phyloP scores from a whole-genome alignment of 2,113 vertebrate species.

The Corapipo altera region DNA sequence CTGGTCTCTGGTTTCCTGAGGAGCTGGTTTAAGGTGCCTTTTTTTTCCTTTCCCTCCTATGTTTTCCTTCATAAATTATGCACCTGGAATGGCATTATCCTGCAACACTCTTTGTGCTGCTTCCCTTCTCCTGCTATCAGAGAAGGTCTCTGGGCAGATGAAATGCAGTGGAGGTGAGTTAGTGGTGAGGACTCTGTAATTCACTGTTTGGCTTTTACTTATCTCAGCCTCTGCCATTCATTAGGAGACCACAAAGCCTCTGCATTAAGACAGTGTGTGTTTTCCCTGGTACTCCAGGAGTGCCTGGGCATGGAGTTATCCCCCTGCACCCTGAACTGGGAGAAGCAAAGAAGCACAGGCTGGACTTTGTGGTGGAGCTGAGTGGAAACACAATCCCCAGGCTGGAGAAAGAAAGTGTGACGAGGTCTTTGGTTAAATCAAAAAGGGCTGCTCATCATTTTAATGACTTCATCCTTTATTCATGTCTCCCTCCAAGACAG shows the following conservation, averaged over 20 bases:
- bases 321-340: background rate
- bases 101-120: background rate
- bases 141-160: background rate
- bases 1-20: background rate
- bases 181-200: background rate
- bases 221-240: background rate
- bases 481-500: background rate
- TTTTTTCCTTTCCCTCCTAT: background rate
- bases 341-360: background rate
- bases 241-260: background rate
- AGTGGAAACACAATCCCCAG: background rate
- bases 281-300: background rate
- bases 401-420: background rate
- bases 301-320: background rate
- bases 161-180: background rate
- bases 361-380: background rate
- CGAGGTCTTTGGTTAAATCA: background rate
- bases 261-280: fast-evolving
- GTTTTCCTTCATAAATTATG: constrained; percentile 52
- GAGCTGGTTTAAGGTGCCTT: background rate
- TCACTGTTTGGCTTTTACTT: background rate
- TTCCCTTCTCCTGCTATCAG: background rate
- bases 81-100: constrained; percentile 7
- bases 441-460: background rate
- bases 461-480: background rate